These are phyloP conservation scores for Vanessa atalanta DNA, from an alignment of 1,140 invertebrate genomes.

Conservation along the genomic window DNA sequence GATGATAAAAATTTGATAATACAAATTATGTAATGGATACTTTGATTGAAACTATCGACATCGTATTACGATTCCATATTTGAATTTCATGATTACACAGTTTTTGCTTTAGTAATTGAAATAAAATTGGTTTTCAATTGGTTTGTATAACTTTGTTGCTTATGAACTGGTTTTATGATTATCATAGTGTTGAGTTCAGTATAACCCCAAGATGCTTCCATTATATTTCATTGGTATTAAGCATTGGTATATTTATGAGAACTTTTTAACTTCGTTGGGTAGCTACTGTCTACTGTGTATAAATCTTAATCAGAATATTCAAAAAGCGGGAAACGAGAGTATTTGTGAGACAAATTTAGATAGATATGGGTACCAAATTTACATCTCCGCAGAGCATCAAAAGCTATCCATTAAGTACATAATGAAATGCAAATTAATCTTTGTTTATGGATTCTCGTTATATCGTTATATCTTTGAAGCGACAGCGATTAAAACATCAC, in stretches of 20 bases:
- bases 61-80: not conserved
- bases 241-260: no score
- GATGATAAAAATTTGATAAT: constrained; percentile 3
- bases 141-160: no score
- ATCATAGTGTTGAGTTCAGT: no score
- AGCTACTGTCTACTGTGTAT: no score
- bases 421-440: constrained; percentile 9
- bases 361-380: not conserved
- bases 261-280: no score
- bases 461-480: not conserved
- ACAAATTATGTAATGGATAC: not conserved
- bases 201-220: no score
- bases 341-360: no score
- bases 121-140: no score
- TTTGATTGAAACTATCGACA: not conserved
- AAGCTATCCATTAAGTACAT: not conserved
- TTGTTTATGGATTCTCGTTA: not conserved
- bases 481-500: not conserved
- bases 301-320: no score
- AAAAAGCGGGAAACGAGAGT: no score
- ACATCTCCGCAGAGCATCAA: not conserved
- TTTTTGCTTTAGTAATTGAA: not conserved
- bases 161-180: no score
- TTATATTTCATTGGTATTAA: no score
- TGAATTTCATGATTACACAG: not conserved